phyloP scores from a whole-genome alignment of 2,888 invertebrate genomes.

The Pilophorus perplexus region DNA sequence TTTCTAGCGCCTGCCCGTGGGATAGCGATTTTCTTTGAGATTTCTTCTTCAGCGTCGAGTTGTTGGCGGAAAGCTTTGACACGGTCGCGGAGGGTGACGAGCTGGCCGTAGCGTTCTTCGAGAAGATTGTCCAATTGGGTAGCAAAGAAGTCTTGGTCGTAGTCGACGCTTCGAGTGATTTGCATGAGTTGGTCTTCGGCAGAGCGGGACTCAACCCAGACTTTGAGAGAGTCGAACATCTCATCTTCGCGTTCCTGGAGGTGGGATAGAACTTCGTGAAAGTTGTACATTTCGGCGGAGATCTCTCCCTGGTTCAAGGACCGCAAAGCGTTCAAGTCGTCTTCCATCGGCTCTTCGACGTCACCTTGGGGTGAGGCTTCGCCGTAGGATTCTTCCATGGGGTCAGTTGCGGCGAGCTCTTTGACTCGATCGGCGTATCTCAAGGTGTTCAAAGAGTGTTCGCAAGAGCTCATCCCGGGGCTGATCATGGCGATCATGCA shows the following conservation, averaged over 20 bases:
- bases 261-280: conserved; percentile 93
- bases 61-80: conserved; percentile 80
- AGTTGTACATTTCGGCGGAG: conserved; percentile 89
- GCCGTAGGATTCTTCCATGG: conserved; percentile 56
- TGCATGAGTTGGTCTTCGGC: conserved; percentile 65
- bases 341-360: conserved; percentile 39
- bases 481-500: conserved; percentile 99
- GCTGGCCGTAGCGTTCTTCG: conserved; percentile 69
- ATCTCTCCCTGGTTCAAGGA: conserved; percentile 78
- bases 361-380: conserved; percentile 48
- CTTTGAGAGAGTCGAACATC: conserved; percentile 86
- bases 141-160: conserved; percentile 94
- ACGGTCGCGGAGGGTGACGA: conserved; percentile 72
- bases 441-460: conserved; percentile 96
- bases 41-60: conserved; percentile 85
- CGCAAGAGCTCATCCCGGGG: conserved; percentile 93
- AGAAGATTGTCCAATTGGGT: conserved; percentile 82
- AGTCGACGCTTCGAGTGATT: conserved; percentile 87
- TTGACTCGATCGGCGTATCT: conserved; percentile 97
- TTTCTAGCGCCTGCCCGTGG: no score
- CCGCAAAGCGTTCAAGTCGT: conserved; percentile 21
- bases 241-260: conserved; percentile 91
- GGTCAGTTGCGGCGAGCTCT: conserved; percentile 81
- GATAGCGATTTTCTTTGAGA: conserved; percentile 72
- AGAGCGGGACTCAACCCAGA: conserved; percentile 51